Base-by-base conservation (phyloP, 2,113 vertebrate species). In the Tychaedon coryphoeus region DNA sequence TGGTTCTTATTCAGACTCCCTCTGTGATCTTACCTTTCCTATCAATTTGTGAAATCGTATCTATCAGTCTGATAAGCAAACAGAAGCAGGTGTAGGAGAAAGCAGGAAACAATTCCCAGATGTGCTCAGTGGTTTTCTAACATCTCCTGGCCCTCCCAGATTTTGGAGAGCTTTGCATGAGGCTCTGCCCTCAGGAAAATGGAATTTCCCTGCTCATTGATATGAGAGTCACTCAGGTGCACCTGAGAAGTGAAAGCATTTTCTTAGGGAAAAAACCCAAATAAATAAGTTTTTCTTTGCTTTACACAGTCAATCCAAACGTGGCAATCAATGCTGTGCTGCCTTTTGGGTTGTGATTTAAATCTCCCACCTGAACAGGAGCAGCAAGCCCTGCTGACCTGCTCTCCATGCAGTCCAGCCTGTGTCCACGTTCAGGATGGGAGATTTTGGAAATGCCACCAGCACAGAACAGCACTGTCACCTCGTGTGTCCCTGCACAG, bases 221-320 rank as follows among this genome's bases (percentile, higher is more conserved):
- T 17, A 23, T 0, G 0, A 77, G 34, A 10, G 24, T 45, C 36
- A 15, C 65, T 42, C 54, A 54, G 62, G 34, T 54, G 29, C 12
- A 24, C 38, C 25, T 29, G 54, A 56, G 38, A 36, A 90, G 17
- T 10, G 19, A 56, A 42, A 86, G 5, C 3, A 10, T 51, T 71
- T 76, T 34, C 23, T 73, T 19, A 10, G 14, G n/a, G 40, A 1
- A 28, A 3, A 80, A 84, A 6, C 0, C 4, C 36, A 18, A 50
- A 43, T 26, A 43, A 73, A 13, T 12, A 13, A 20, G 6, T 23
- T 62, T 77, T 25, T 34, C 26, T 81, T 95, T 51, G 42, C 6
- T 40, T 86, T 45, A 31, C n/a, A 9, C 10, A 22, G 13, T 26
- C 33, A 18, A 60, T 22, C 33, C 15, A 20, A n/a, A n/a, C 0